Evolutionary conservation across 2,797 vertebrate genomes (phyloP), one percentile per base, ranked within the genome.

Genomic region (Spinibarbus caldwelli): DNA sequence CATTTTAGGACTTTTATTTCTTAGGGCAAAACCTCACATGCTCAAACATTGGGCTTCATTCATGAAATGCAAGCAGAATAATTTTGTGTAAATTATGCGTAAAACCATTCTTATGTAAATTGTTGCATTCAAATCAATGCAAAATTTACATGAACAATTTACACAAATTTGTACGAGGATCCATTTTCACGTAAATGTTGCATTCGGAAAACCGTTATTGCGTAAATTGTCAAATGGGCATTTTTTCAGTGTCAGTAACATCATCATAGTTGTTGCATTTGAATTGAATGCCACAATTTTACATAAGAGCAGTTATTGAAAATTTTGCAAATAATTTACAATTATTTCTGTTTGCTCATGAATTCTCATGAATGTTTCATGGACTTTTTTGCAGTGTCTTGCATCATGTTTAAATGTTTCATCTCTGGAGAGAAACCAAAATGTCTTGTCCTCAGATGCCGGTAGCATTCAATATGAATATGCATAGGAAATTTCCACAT

Each of bases 401-500:
- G 6, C 36, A 11, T 59, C 76, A n/a, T 31, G 34, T 78, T 26
- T 38, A 59, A 52, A 34, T 34, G 31, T 34, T 54, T 59, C 76
- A 62, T 52, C 21, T 66, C 47, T 19, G 78, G 57, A 83, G 26
- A 78, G 10, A 26, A 19, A 81, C 29, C 36, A 26, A 52, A 59
- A 17, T 36, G 17, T 80, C 62, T 70, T 66, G 76, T 84, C 52
- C 26, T 80, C 78, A 49, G 41, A 83, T 64, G 5, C 66, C 23
- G 59, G 85, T 76, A 89, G 85, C 85, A 87, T 85, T 26, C 73
- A 45, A 86, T 77, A 34, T 80, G 78, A 83, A 81, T 86, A 86
- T 88, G 86, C 88, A 88, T 88, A 31, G 31, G 26, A 78, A 54
- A 64, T 31, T 57, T 54, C 68, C 54, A 57, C 66, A 26, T 21